Evolutionary conservation across 2,888 invertebrate genomes (phyloP).

Genomic region (Cerceris rybyensis): DNA sequence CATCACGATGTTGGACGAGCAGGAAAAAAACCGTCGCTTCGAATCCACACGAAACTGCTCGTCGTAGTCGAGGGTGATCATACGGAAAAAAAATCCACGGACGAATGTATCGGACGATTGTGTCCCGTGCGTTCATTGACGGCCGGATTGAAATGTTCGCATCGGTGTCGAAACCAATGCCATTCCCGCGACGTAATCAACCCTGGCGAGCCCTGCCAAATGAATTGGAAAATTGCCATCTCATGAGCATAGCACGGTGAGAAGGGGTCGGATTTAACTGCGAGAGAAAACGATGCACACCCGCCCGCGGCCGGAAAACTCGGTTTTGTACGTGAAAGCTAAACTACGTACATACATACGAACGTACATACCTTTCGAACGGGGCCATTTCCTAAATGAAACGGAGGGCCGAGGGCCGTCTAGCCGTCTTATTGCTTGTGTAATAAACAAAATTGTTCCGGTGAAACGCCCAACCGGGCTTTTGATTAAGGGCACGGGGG

Average conservation of each 20-base stretch:
- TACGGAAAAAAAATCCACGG: constrained; percentile 11
- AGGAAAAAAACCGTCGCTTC: background rate
- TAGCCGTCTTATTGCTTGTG: constrained; percentile 12
- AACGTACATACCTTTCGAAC: background rate
- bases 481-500: too few relatives aligned
- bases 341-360: background rate
- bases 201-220: constrained; percentile 34
- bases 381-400: constrained; percentile 38
- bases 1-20: background rate
- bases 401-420: constrained; percentile 10
- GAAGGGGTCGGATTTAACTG: constrained; percentile 34
- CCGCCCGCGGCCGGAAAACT: constrained; percentile 24
- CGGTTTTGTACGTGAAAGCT: background rate
- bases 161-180: constrained; percentile 15
- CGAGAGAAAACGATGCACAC: constrained; percentile 48
- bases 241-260: constrained; percentile 22
- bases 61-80: background rate
- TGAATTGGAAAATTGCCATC: constrained; percentile 55
- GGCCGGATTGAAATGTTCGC: constrained; percentile 49
- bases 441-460: too few relatives aligned
- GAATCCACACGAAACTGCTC: background rate
- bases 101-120: background rate
- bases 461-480: too few relatives aligned
- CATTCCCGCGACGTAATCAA: constrained; percentile 39
- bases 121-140: constrained; percentile 10